Conservation (phyloP, 2,113 vertebrate species). For the Melanotaenia duboulayi region DNA sequence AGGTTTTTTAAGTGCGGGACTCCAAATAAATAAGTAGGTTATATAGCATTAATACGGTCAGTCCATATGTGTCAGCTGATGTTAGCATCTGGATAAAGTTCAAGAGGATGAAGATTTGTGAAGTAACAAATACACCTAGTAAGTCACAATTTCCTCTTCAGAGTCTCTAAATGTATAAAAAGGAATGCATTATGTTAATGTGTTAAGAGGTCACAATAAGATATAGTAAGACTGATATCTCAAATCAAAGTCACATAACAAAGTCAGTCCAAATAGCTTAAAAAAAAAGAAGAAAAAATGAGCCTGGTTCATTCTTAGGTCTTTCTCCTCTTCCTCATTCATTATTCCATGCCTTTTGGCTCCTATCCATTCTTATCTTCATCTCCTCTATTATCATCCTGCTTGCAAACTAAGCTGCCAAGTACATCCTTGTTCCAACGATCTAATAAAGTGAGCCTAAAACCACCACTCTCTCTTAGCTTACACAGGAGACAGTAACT, state of each 20-base stretch:
- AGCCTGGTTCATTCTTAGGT: constrained; percentile 18
- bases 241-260: constrained; percentile 1
- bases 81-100: too few relatives aligned
- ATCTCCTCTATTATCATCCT: not conserved
- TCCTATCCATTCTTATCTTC: constrained; percentile 15
- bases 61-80: too few relatives aligned
- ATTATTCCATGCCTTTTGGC: constrained; percentile 27
- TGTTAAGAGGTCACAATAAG: not conserved
- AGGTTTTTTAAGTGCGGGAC: too few relatives aligned
- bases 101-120: too few relatives aligned
- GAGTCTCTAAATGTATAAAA: not conserved
- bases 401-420: constrained; percentile 24
- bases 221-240: constrained; percentile 14
- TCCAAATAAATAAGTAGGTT: too few relatives aligned
- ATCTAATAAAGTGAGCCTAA: constrained; percentile 35
- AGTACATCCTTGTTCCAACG: constrained; percentile 8
- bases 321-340: constrained; percentile 5
- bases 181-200: not conserved
- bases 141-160: too few relatives aligned
- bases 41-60: too few relatives aligned
- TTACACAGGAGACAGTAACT: constrained; percentile 23
- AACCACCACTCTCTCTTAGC: constrained; percentile 31
- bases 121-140: too few relatives aligned
- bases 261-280: constrained; percentile 8
- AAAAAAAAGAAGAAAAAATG: not conserved